Evolutionary conservation across 2,888 invertebrate genomes (phyloP).

Genomic region (Artemia sp.): DNA sequence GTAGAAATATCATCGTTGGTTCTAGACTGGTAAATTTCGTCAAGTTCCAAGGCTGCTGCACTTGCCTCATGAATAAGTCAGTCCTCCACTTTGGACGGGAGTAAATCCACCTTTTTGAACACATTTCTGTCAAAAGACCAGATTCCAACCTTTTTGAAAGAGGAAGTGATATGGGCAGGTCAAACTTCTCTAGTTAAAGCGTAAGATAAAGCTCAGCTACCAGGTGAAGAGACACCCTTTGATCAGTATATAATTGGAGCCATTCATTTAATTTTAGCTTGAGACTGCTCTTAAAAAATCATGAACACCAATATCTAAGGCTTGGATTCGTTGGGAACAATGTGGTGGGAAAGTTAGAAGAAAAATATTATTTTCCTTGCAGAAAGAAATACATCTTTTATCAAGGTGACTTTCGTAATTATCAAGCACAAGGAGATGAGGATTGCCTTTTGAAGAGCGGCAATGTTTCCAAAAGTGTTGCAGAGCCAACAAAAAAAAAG

Average conservation of each 20-base stretch:
- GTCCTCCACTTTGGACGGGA: no score
- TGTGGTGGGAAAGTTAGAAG: slow-evolving; percentile 17
- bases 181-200: background rate
- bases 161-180: background rate
- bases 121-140: background rate
- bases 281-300: background rate
- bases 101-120: no score
- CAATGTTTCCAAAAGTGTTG: background rate
- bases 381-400: slow-evolving; percentile 25
- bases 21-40: no score
- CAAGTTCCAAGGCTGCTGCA: no score
- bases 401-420: slow-evolving; percentile 30
- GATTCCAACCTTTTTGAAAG: background rate
- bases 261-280: background rate
- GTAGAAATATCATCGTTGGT: no score
- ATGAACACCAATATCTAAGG: slow-evolving; percentile 15
- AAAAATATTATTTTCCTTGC: background rate
- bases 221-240: background rate
- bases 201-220: background rate
- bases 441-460: slow-evolving; percentile 27
- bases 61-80: no score
- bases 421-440: slow-evolving; percentile 28
- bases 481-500: slow-evolving; percentile 28
- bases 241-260: background rate
- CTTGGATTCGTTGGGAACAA: slow-evolving; percentile 14